phyloP scores from a whole-genome alignment of 2,888 invertebrate genomes.

The Apotomis betuletana region DNA sequence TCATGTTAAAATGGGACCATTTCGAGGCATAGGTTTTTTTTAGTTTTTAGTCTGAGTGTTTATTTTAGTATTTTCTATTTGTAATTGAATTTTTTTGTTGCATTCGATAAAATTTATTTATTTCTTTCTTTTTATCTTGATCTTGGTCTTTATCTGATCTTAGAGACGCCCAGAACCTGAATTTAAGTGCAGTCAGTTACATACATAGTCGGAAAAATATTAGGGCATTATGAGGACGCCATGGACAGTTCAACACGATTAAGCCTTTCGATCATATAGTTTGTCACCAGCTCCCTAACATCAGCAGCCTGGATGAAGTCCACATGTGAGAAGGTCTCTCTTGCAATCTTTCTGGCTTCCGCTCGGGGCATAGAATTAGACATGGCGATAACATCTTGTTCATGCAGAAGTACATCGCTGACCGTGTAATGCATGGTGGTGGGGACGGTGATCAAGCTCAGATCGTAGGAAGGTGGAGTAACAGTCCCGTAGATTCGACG shows the following conservation, averaged over 20 bases:
- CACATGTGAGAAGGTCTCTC: constrained; percentile 47
- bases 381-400: constrained; percentile 50
- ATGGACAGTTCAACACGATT: neutral
- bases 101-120: too few relatives aligned
- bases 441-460: constrained; percentile 46
- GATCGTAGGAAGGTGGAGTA: constrained; percentile 44
- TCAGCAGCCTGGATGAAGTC: constrained; percentile 47
- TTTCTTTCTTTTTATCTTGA: too few relatives aligned
- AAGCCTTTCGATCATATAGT: constrained; percentile 46
- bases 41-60: too few relatives aligned
- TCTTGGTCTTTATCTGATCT: too few relatives aligned
- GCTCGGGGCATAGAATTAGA: constrained; percentile 46
- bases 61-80: too few relatives aligned
- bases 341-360: constrained; percentile 45
- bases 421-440: constrained; percentile 50
- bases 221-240: neutral
- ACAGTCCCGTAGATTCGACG: constrained; percentile 44
- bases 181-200: too few relatives aligned
- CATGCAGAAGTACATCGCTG: constrained; percentile 47
- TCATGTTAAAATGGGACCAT: too few relatives aligned
- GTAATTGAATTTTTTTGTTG: too few relatives aligned
- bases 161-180: too few relatives aligned
- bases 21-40: too few relatives aligned
- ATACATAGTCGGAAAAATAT: neutral
- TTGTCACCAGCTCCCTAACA: constrained; percentile 47